Evolutionary conservation across 1,140 invertebrate species (phyloP), one percentile per base, ranked within the genome.

Genomic region (Drosophila kepulauana): DNA sequence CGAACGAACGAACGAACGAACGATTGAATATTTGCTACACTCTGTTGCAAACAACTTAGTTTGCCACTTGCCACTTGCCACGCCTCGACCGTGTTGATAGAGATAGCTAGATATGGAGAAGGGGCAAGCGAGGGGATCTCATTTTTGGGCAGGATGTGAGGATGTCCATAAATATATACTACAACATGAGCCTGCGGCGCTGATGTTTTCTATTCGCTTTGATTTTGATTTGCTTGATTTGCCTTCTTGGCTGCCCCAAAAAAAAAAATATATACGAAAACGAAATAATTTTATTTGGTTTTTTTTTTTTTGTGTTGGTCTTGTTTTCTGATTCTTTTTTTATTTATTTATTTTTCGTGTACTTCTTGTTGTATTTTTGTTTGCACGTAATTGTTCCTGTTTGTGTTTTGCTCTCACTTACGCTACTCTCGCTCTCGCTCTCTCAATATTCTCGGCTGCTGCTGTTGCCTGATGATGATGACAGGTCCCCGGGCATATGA

Each of bases 151-250:
- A 28, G 35, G 48, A 52, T 64, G 61, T 43, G 49, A 64, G 62
- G 10, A 57, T 66, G 62, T 72, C 43, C 69, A 66, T 66, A 66
- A 72, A 72, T 49, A 66, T 62, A 25, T 25, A 25, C 20, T 25
- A 69, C 57, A 69, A 73, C 25, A 73, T 63, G 70, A 73, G 75
- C 70, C 75, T 68, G 51, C 52, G 45, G 75, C 71, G 41, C 30
- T 61, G 59, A 57, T 61, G 41, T 58, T 71, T 72, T 43, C 58
- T 81, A 63, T 87, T 82, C 70, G 46, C 67, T 82, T 82, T 86
- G 82, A 86, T 85, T 85, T 77, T 61, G 69, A 72, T 76, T 72
- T 76, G 81, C 74, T 81, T 85, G 82, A 85, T 81, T 85, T 85
- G 70, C 8, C 61, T 72, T 73, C 57, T 67, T 73, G 70, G 54